Evolutionary conservation across 1,140 invertebrate species (phyloP), one percentile per base, ranked within the genome.

Genomic region (Oedothorax gibbosus): DNA sequence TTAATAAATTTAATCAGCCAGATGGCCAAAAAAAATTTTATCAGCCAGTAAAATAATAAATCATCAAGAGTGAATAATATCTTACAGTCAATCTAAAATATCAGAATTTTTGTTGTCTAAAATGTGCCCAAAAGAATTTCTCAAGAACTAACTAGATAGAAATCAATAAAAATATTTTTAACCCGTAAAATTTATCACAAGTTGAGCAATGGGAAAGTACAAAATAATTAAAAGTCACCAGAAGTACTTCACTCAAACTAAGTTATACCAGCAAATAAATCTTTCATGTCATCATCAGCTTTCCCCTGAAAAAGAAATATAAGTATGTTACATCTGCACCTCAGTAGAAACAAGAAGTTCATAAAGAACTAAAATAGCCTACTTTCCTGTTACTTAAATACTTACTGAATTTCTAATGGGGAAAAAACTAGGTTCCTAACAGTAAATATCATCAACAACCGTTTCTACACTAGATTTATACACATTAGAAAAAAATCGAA

Each of bases 261-360:
- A n/a, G 78, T 69, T n/a, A 80, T 20, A 2, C 78, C 78, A 50
- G 78, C 78, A 71, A 80, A 80, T 18, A 80, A 66, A 14, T 80
- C 64, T 5, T 20, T 51, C 18, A 80, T n/a, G 60, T 80, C 65
- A 18, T 79, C 75, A 9, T 35, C 18, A 51, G 15, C 15, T 71
- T 80, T 54, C 60, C 21, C n/a, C 53, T 80, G 15, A 56, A 69
- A 80, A 18, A 71, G 18, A 66, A n/a, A 62, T 3, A 62, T n/a
- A n/a, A 76, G 3, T 62, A 51, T 64, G 5, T 51, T 50, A 53
- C 7, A 75, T 9, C 18, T 2, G 15, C 49, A 71, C 15, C 35
- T 50, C 12, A 14, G 49, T 71, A 18, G 20, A 21, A 20, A n/a
- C n/a, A n/a, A n/a, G n/a, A n/a, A n/a, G n/a, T n/a, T n/a, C n/a